Conservation (phyloP, 2,797 vertebrate genomes). For the Epinephelus coioides region DNA sequence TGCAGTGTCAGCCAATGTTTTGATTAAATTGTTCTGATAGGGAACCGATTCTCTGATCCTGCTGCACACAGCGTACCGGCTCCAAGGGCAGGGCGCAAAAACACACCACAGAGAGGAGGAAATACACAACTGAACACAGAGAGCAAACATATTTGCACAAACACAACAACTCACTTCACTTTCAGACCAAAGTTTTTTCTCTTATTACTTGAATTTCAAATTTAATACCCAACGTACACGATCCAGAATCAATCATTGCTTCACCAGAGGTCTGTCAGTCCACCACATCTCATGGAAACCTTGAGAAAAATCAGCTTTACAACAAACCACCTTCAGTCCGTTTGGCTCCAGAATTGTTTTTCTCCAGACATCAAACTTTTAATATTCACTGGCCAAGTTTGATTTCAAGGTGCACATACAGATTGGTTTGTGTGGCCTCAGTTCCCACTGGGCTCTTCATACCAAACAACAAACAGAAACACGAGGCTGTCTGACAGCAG, state of each 20-base stretch:
- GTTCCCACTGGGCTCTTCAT: conserved; percentile 53
- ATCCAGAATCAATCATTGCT: not conserved
- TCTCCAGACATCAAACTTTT: conserved; percentile 56
- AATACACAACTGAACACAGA: not conserved
- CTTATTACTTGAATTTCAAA: not conserved
- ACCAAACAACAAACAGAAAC: conserved; percentile 2
- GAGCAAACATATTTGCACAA: not conserved
- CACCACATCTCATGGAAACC: not conserved
- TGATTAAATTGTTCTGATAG: conserved; percentile 62
- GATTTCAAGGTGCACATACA: conserved; percentile 82
- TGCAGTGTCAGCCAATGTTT: conserved; percentile 60
- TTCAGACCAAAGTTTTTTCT: not conserved
- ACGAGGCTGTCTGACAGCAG: conserved; percentile 13
- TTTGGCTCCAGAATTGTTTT: conserved; percentile 66
- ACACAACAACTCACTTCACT: not conserved
- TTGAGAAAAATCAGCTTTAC: conserved; percentile 26
- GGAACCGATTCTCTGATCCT: conserved; percentile 33
- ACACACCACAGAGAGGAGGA: not conserved
- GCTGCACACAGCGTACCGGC: conserved; percentile 1
- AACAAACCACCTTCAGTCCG: conserved; percentile 23
- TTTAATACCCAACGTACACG: not conserved
- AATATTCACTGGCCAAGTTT: conserved; percentile 80
- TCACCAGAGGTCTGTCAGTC: not conserved
- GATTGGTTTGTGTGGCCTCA: conserved; percentile 55
- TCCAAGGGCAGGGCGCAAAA: conserved; percentile 38